phyloP scores from a whole-genome alignment of 2,797 vertebrate species.

The Perodicticus potto region DNA sequence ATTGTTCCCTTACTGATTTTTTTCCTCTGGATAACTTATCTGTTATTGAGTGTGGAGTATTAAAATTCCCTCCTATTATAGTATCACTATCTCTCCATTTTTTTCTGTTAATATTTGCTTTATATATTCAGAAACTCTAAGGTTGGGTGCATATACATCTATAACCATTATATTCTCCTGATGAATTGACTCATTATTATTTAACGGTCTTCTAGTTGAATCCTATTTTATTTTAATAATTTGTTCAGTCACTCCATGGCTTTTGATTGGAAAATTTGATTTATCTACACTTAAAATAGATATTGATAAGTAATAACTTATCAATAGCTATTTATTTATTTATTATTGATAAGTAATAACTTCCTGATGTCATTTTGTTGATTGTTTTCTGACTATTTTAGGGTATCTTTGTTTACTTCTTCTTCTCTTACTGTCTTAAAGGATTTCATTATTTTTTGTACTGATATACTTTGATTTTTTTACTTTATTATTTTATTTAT shows the following conservation, averaged over 20 bases:
- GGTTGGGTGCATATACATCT: neutral
- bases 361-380: neutral
- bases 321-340: no score
- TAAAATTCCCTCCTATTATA: neutral
- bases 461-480: neutral
- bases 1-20: neutral
- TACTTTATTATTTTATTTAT: neutral
- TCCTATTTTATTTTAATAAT: neutral
- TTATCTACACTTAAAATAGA: neutral
- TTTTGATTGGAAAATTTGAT: neutral
- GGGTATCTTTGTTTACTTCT: neutral
- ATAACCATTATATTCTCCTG: neutral
- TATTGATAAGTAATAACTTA: neutral
- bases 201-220: neutral
- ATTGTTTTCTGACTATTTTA: neutral
- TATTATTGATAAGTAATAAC: neutral
- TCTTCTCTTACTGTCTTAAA: neutral
- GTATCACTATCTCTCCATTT: neutral
- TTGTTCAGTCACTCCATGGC: neutral
- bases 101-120: neutral
- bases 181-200: neutral
- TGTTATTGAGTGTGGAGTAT: neutral
- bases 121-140: neutral
- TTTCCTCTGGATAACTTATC: neutral
- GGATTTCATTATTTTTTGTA: neutral